These are phyloP conservation scores for Xerus rutilus DNA, from an alignment of 2,797 vertebrate genomes.

Conservation along the genomic window DNA sequence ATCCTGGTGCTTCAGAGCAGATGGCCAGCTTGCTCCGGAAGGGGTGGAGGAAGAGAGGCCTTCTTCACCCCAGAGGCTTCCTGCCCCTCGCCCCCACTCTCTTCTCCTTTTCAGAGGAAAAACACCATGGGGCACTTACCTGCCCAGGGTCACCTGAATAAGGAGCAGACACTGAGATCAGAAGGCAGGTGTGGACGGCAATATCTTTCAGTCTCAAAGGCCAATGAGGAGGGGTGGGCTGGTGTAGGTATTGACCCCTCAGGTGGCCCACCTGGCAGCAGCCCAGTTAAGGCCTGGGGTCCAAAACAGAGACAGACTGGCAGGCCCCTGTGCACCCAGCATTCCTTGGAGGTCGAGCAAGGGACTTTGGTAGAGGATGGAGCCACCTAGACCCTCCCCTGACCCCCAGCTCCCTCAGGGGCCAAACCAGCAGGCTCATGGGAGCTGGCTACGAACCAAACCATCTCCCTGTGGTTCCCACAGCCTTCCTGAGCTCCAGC, in stretches of 20 bases:
- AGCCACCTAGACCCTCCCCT: not conserved
- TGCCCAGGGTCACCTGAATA: not conserved
- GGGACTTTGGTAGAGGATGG: not conserved
- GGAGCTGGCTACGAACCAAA: not conserved
- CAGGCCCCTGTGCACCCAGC: not conserved
- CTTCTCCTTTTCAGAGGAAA: not conserved
- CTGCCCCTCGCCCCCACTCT: no score
- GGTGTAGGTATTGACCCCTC: no score
- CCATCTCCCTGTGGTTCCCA: not conserved
- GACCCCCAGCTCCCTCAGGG: not conserved
- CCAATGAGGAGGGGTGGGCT: no score
- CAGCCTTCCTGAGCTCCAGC: not conserved
- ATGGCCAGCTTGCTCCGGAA: accelerated
- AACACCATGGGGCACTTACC: not conserved
- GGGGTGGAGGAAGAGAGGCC: not conserved
- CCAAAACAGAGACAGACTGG: not conserved
- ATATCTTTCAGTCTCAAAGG: not conserved
- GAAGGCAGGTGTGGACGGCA: not conserved
- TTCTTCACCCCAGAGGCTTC: not conserved
- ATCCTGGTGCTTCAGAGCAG: not conserved
- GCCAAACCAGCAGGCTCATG: accelerated
- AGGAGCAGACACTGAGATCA: not conserved
- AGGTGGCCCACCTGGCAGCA: not conserved
- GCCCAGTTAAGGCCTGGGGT: no score
- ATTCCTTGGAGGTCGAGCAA: no score